Percentiles rank a stretch among this genome's conserved stretches.
Evolutionary conservation across 2,797 vertebrate genomes (phyloP).

Genomic region (Potorous gilbertii): DNA sequence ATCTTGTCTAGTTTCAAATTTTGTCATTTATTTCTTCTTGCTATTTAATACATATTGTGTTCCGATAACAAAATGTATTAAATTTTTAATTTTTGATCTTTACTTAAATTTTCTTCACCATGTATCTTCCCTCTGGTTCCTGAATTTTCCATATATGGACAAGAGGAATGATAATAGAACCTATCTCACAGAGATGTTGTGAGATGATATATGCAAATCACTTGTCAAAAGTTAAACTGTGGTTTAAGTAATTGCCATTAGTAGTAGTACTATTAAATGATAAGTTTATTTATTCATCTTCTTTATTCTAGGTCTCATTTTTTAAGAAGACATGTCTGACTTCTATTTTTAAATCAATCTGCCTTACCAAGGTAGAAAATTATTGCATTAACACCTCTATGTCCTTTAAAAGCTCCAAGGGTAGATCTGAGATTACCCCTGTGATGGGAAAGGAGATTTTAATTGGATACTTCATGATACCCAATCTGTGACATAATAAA

Average conservation of each 20-base stretch:
- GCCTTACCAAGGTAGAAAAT: not conserved
- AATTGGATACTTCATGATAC: not conserved
- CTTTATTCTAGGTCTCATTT: not conserved
- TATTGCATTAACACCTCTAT: not conserved
- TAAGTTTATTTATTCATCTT: not conserved
- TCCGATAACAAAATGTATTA: too few species aligned
- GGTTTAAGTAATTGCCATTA: not conserved
- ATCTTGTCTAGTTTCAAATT: too few species aligned
- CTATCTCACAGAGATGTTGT: not conserved
- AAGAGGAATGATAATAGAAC: not conserved
- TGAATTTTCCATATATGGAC: too few species aligned
- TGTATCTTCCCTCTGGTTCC: too few species aligned
- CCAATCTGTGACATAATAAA: not conserved
- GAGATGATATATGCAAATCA: not conserved
- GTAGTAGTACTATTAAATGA: not conserved
- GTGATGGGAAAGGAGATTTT: not conserved
- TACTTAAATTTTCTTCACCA: too few species aligned
- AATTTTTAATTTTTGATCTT: too few species aligned
- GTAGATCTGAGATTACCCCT: not conserved
- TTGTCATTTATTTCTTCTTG: too few species aligned
- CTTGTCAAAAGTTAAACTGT: not conserved
- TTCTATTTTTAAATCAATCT: not conserved
- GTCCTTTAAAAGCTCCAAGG: not conserved
- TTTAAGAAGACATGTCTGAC: not conserved
- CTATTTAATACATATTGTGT: too few species aligned